phyloP scores from a whole-genome alignment of 2,888 invertebrate genomes.

The Lingula anatina region DNA sequence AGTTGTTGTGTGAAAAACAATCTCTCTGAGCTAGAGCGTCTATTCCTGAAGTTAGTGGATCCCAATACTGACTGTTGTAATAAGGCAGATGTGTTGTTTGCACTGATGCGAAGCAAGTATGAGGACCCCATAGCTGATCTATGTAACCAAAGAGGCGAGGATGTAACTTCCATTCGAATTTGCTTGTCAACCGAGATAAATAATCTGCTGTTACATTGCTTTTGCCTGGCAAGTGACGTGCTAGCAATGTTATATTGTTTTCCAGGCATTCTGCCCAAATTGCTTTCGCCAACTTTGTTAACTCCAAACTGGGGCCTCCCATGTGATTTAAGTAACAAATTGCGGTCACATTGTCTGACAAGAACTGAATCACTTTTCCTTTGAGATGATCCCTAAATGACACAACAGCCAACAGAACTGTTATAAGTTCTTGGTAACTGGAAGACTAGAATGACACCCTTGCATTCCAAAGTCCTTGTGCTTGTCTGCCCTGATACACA shows the following conservation, averaged over 20 bases:
- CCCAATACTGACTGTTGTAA: conserved; percentile 10
- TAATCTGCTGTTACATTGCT: conserved; percentile 7
- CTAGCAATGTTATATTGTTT: conserved; percentile 6
- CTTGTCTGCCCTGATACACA: background rate
- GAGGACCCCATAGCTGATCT: conserved; percentile 6
- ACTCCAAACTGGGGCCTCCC: conserved; percentile 5
- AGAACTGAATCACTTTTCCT: conserved; percentile 3
- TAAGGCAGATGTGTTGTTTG: conserved; percentile 4
- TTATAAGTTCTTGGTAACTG: background rate
- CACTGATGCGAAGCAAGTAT: conserved; percentile 7
- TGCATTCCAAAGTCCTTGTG: conserved; percentile 1
- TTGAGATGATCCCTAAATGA: background rate
- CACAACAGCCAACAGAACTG: background rate
- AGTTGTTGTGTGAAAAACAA: conserved; percentile 10
- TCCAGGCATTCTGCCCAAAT: conserved; percentile 9
- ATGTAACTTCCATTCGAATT: conserved; percentile 9
- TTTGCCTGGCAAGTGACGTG: conserved; percentile 7
- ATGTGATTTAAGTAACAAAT: conserved; percentile 9
- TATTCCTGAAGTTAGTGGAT: conserved; percentile 4
- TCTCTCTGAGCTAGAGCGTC: conserved; percentile 9
- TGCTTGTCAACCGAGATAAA: conserved; percentile 9
- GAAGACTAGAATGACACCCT: conserved; percentile 2
- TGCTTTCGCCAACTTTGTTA: conserved; percentile 5
- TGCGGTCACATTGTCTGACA: conserved; percentile 8
- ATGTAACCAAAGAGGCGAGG: conserved; percentile 5